These are phyloP conservation scores for Drosophila lowei DNA, from an alignment of 1,140 invertebrate genomes.

Conservation along the genomic window DNA sequence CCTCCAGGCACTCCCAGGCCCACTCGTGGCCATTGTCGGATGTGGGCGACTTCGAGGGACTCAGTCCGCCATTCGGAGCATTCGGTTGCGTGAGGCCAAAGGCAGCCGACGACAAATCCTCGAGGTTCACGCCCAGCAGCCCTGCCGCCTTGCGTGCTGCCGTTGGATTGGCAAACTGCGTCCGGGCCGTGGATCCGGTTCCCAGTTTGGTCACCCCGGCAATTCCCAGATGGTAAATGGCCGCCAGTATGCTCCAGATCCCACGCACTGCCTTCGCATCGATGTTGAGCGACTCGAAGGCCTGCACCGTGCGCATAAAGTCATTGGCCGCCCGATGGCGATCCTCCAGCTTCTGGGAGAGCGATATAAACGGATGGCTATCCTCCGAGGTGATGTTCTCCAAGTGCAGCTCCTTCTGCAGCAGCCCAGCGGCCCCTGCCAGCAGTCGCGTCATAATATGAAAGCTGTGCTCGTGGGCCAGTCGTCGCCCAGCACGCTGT, in stretches of 20 bases:
- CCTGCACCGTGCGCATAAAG: slow-evolving; percentile 90
- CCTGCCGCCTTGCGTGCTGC: slow-evolving; percentile 92
- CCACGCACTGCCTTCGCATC: slow-evolving; percentile 91
- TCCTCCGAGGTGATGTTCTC: slow-evolving; percentile 89
- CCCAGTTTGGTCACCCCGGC: slow-evolving; percentile 89
- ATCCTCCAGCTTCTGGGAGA: slow-evolving; percentile 91
- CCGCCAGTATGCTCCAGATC: slow-evolving; percentile 93
- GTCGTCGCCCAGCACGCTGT: slow-evolving; percentile 88
- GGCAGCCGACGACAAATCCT: slow-evolving; percentile 87
- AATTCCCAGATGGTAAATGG: slow-evolving; percentile 95
- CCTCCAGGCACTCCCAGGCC: slow-evolving; percentile 91
- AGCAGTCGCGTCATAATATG: slow-evolving; percentile 93
- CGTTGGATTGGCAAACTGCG: slow-evolving; percentile 92
- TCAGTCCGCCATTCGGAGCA: slow-evolving; percentile 81
- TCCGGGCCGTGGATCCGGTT: slow-evolving; percentile 82
- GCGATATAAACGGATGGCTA: slow-evolving; percentile 90
- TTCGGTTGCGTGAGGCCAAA: slow-evolving; percentile 81
- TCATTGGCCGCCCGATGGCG: slow-evolving; percentile 89
- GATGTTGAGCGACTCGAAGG: slow-evolving; percentile 90
- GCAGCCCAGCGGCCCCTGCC: slow-evolving; percentile 90
- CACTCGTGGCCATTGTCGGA: slow-evolving; percentile 84
- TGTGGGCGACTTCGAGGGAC: slow-evolving; percentile 83
- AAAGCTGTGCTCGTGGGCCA: slow-evolving; percentile 89
- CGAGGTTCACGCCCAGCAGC: slow-evolving; percentile 91
- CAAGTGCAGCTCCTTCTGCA: slow-evolving; percentile 92